Evolutionary conservation across 2,797 vertebrate species (phyloP).

Genomic region (Tokudaia tokunoshimensis): DNA sequence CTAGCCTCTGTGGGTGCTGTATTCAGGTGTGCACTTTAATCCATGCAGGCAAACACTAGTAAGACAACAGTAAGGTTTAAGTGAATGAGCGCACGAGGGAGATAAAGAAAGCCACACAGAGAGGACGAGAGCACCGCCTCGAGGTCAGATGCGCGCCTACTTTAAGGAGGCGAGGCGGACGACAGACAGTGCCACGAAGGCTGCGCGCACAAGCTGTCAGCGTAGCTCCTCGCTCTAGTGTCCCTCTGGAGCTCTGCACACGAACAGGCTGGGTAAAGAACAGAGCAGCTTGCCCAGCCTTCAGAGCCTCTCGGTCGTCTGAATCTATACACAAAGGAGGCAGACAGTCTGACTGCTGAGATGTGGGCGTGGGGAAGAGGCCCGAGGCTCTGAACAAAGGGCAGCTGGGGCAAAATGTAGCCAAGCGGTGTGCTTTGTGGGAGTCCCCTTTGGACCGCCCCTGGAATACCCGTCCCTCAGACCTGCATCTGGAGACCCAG

Average conservation of each 20-base stretch:
- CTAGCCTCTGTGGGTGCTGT: background rate
- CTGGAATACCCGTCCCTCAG: background rate
- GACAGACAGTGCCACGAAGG: too few relatives aligned
- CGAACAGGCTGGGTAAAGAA: background rate
- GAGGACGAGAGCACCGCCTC: accelerated
- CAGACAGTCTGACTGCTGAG: background rate
- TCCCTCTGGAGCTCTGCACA: accelerated
- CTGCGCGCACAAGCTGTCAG: background rate
- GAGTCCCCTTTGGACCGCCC: background rate
- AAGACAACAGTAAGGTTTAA: background rate
- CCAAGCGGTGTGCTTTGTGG: background rate
- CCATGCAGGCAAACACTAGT: background rate
- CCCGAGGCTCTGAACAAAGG: background rate
- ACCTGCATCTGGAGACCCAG: background rate
- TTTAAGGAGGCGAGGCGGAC: background rate
- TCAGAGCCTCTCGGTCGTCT: background rate
- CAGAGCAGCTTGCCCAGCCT: background rate
- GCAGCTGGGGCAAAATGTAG: background rate
- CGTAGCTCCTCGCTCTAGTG: too few relatives aligned
- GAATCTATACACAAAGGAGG: background rate
- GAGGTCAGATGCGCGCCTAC: background rate
- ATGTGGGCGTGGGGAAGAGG: background rate
- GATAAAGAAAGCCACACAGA: background rate
- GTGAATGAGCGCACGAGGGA: too few relatives aligned
- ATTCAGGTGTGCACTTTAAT: background rate